Base-by-base conservation (phyloP, 2,797 vertebrate genomes). In the Gephyroberyx darwinii region DNA sequence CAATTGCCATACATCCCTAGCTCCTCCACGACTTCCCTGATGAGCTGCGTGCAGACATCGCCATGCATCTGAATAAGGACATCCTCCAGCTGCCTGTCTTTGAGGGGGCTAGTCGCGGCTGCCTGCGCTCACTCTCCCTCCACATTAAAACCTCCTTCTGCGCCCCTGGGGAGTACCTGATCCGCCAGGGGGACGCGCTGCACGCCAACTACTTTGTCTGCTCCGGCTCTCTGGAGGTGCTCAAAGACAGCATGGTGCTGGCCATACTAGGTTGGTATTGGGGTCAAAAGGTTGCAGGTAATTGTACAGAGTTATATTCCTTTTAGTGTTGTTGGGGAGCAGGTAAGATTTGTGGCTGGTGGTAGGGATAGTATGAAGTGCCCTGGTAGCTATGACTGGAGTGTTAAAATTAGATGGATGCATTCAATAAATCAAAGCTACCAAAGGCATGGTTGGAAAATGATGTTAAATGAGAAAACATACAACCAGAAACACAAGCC, bases 1-100 rank as follows among this genome's bases (percentile, higher is more conserved):
- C 75, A 57, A 74, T 69, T 84, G 66, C 68, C 85, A 80, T 82
- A 71, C 57, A 33, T 22, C 5, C 39, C 65, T 93, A 99, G 98
- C 95, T 99, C 74, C 94, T 99, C 71, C 96, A 95, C 2, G 96
- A 99, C 92, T 99, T 99, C 91, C 98, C 98, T 0, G 98, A 98
- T 0, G 98, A 99, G 92, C 93, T 99, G 72, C 95, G 96, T 0
- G 97, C 98, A 0, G 98, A 99, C 69, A 96, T 99, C 74, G 96
- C 97, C 86, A 97, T 98, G 97, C 97, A 99, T 89, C 94, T 99
- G 88, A 96, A 99, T 88, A 97, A 98, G 89, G 98, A 99, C 91
- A 98, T 99, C 89, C 93, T 99, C 89, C 96, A 97, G 94, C 94
- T 99, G 85, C 94, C 97, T 0, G 89, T 99, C 81, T 99, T 99